These are phyloP conservation scores for Amia ocellicauda DNA, from an alignment of 2,113 vertebrate species.

Conservation along the genomic window DNA sequence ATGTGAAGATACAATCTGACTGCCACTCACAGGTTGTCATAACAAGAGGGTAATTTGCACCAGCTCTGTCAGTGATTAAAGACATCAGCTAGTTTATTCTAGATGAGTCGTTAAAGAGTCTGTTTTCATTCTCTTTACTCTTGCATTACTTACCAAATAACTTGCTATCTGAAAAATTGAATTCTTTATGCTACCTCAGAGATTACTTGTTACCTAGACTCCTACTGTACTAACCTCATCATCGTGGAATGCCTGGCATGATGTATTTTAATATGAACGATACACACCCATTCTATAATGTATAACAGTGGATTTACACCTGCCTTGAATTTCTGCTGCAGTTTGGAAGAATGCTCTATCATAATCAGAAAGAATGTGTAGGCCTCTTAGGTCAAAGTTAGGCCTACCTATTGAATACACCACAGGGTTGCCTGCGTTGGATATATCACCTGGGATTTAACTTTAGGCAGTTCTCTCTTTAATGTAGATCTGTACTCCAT, in stretches of 20 bases:
- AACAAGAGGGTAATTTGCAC: constrained; percentile 63
- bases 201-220: constrained; percentile 26
- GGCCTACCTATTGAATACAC: neutral
- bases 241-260: constrained; percentile 34
- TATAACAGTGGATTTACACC: constrained; percentile 19
- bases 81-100: constrained; percentile 52
- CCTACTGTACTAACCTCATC: constrained; percentile 32
- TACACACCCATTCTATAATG: neutral
- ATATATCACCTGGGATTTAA: constrained; percentile 2
- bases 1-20: neutral
- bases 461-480: constrained; percentile 26
- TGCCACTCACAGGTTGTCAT: neutral
- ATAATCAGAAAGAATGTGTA: neutral
- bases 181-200: neutral
- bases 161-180: neutral
- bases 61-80: constrained; percentile 59
- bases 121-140: neutral
- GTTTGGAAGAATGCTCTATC: neutral
- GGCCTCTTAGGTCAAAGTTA: constrained; percentile 1
- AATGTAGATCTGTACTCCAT: constrained; percentile 34
- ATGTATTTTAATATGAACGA: neutral
- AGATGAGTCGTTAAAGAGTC: constrained; percentile 59
- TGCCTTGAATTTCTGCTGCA: constrained; percentile 3
- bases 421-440: neutral
- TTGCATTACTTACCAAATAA: neutral